Conservation (phyloP, 1,140 invertebrate species). For the Zaprionus africanus region DNA sequence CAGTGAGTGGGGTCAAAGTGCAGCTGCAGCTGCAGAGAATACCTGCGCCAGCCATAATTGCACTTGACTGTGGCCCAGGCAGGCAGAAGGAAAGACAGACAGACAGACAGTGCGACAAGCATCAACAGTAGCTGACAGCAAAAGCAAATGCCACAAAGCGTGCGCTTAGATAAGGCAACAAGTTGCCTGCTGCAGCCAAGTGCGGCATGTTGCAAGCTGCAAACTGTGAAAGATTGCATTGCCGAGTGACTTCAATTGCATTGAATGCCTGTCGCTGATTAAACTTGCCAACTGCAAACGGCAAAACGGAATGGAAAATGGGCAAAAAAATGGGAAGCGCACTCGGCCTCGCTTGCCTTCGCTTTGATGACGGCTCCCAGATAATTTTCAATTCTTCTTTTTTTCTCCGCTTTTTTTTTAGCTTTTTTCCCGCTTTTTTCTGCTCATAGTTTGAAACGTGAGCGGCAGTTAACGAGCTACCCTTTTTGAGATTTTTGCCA, state of each 20-base stretch:
- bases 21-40: conserved; percentile 37
- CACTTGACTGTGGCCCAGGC: conserved; percentile 52
- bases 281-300: conserved; percentile 38
- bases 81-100: not conserved
- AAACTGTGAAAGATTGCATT: conserved; percentile 75
- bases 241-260: conserved; percentile 75
- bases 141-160: conserved; percentile 51
- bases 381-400: conserved; percentile 69
- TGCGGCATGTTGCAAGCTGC: conserved; percentile 39
- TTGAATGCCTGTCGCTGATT: conserved; percentile 66
- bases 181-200: conserved; percentile 30
- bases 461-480: conserved; percentile 70
- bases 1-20: conserved; percentile 21
- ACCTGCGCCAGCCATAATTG: conserved; percentile 44
- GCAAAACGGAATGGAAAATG: conserved; percentile 3
- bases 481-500: conserved; percentile 57
- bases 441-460: conserved; percentile 55
- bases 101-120: not conserved
- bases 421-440: not conserved
- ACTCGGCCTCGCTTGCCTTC: conserved; percentile 37
- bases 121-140: conserved; percentile 46
- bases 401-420: not conserved
- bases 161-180: conserved; percentile 42
- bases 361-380: conserved; percentile 66
- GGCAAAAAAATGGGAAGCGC: conserved; percentile 3